Conservation (phyloP, 2,888 invertebrate species). For the Salticus scenicus region DNA sequence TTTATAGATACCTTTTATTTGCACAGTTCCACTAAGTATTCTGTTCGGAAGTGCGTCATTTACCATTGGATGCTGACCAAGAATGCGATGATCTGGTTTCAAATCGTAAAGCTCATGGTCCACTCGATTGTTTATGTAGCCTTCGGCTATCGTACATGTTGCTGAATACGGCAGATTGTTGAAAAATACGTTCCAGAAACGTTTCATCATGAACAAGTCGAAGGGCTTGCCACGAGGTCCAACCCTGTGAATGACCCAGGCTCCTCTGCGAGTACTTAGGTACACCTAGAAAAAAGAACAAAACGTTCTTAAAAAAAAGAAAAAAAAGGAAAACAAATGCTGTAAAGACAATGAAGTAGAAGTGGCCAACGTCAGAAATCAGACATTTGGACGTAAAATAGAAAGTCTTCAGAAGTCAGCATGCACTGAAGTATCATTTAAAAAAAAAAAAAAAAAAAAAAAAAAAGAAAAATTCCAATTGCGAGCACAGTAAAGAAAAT, state of each 20-base stretch:
- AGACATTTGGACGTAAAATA: too few species aligned
- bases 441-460: too few species aligned
- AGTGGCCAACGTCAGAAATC: too few species aligned
- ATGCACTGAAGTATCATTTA: too few species aligned
- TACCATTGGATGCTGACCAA: constrained; percentile 74
- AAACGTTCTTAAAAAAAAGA: too few species aligned
- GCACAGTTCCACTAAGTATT: constrained; percentile 76
- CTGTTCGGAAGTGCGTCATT: constrained; percentile 77
- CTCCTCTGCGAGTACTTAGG: constrained; percentile 77
- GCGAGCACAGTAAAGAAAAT: too few species aligned
- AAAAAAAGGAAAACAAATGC: too few species aligned
- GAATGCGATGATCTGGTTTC: constrained; percentile 75
- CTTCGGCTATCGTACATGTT: constrained; percentile 58
- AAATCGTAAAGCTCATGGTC: constrained; percentile 76
- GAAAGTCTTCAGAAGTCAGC: too few species aligned
- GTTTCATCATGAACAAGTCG: constrained; percentile 72
- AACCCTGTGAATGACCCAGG: constrained; percentile 77
- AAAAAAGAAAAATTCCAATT: too few species aligned
- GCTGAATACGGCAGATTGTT: constrained; percentile 67
- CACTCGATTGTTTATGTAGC: constrained; percentile 73
- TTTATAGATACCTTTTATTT: constrained; percentile 74
- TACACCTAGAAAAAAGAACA: constrained; percentile 74
- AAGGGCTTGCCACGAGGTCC: constrained; percentile 76
- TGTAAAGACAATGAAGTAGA: too few species aligned
- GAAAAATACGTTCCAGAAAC: constrained; percentile 64